Evolutionary conservation across 53 echinoderm and acorn worm genomes (phyloP), one percentile per base, ranked within the genome.

Genomic region (Paelopatides confundens): DNA sequence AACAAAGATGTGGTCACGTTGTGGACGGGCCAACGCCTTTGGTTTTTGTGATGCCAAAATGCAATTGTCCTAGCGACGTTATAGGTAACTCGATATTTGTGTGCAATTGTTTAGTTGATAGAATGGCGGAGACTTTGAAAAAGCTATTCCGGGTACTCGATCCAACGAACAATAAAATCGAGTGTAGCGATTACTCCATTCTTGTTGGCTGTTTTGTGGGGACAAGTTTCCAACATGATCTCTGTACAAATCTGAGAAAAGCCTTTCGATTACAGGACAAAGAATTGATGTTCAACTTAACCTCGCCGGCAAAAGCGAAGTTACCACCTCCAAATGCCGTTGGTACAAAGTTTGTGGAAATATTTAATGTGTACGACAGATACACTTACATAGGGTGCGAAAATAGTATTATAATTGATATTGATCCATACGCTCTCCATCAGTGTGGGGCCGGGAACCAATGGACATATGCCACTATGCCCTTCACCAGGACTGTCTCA

Each of bases 311-410:
- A 7, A 23, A 36, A 38, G 71, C 38, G 33, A 71, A 71, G 39
- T 71, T 71, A 18, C 71, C 71, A 40, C 5, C 54, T 2, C 54
- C 54, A 54, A 54, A 54, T 54, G 24, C 54, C 54, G 23, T 1
- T 17, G 39, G 17, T 33, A 43, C 23, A 21, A 74, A 46, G 24
- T 4, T 39, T 47, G 40, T 39, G 29, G 14, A 38, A 27, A 4
- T 46, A 0, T 74, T 40, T 46, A 40, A 46, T 47, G 74, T 74
- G 12, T 74, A 74, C 18, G 74, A 74, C 27, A 74, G 74, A 28
- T 74, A 74, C 43, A 74, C 74, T 39, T 74, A 74, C 74, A 74
- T 74, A 43, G 74, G 74, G 3, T 74, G 74, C 24, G 74, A 74
- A 23, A 39, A 74, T 43, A n/a, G 33, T 28, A 40, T 74, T 8